Evolutionary conservation across 2,888 invertebrate species (phyloP).

Genomic region (Dastarcus helophoroides): DNA sequence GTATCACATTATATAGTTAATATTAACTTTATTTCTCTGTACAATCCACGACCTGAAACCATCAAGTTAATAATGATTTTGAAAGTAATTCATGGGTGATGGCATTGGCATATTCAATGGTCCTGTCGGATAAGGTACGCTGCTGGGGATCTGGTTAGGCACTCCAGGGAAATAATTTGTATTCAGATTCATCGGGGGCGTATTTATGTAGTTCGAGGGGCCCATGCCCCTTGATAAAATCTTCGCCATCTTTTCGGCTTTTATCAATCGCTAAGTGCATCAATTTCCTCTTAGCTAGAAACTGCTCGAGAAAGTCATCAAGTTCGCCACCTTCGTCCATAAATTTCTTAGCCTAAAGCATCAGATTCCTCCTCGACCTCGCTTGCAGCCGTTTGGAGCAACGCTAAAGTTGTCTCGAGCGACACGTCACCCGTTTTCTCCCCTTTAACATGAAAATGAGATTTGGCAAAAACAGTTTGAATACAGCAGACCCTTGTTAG

Average conservation of each 20-base stretch:
- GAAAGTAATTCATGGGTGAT: slow-evolving; percentile 31
- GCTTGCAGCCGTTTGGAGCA: slow-evolving; percentile 83
- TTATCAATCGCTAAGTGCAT: slow-evolving; percentile 79
- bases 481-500: too few species aligned
- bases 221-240: slow-evolving; percentile 40
- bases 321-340: slow-evolving; percentile 57
- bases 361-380: slow-evolving; percentile 92
- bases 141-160: slow-evolving; percentile 21
- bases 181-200: slow-evolving; percentile 32
- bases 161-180: slow-evolving; percentile 40
- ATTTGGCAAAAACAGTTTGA: too few species aligned
- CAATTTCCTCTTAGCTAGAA: slow-evolving; percentile 59
- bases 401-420: slow-evolving; percentile 74
- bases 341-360: slow-evolving; percentile 66
- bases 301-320: slow-evolving; percentile 79
- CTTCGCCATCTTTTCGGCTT: slow-evolving; percentile 87
- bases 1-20: too few species aligned
- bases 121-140: slow-evolving; percentile 58
- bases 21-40: too few species aligned
- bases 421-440: slow-evolving; percentile 65
- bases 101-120: slow-evolving; percentile 72
- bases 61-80: slow-evolving; percentile 28
- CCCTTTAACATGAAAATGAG: slow-evolving; percentile 43
- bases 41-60: too few species aligned
- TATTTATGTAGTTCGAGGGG: slow-evolving; percentile 32